Evolutionary conservation across 2,888 invertebrate species (phyloP).

Genomic region (Heliconius charithonia): DNA sequence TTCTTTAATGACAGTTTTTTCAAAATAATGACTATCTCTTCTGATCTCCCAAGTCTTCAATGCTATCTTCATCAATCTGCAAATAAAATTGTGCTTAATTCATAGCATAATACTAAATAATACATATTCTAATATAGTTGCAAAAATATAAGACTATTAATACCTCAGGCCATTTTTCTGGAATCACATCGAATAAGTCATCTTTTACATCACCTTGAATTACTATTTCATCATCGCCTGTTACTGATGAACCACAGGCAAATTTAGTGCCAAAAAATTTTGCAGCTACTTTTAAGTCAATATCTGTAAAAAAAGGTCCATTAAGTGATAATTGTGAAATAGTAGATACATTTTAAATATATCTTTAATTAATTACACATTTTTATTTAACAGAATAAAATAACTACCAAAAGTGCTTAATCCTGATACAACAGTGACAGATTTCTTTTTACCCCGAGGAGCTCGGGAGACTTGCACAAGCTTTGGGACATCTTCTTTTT

Average conservation of each 20-base stretch:
- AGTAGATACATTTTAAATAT: neutral
- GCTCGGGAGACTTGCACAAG: slow-evolving; percentile 93
- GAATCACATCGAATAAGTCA: slow-evolving; percentile 98
- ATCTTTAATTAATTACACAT: neutral
- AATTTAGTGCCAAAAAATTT: slow-evolving; percentile 99
- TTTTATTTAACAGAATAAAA: neutral
- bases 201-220: slow-evolving; percentile 99
- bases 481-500: slow-evolving; percentile 95
- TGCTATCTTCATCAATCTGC: slow-evolving; percentile 94
- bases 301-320: slow-evolving; percentile 85
- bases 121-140: neutral
- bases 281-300: slow-evolving; percentile 98
- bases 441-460: slow-evolving; percentile 99
- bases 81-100: slow-evolving; percentile 53
- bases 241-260: slow-evolving; percentile 99
- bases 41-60: slow-evolving; percentile 96
- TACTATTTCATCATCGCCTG: slow-evolving; percentile 99
- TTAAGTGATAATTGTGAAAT: neutral
- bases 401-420: slow-evolving; percentile 93
- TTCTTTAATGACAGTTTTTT: slow-evolving; percentile 34
- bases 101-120: neutral
- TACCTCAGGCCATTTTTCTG: slow-evolving; percentile 99
- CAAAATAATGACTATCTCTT: slow-evolving; percentile 87
- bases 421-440: slow-evolving; percentile 98
- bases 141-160: slow-evolving; percentile 15